Percentiles rank a stretch among this genome's conserved stretches.
phyloP scores from a whole-genome alignment of 2,888 invertebrate species.

The Asteroscopus sphinx region DNA sequence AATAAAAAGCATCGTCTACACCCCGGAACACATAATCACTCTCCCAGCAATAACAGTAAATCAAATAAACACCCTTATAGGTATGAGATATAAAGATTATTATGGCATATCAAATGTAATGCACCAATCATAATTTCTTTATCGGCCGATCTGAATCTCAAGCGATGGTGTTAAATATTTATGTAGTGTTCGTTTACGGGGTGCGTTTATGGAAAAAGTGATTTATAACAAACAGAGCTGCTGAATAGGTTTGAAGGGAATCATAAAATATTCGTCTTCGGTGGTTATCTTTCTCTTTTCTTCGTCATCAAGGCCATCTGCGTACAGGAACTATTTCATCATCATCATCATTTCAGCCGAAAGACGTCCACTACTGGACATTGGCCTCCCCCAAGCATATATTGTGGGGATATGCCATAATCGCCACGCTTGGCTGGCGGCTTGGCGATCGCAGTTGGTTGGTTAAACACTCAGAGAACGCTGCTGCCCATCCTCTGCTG shows the following conservation, averaged over 20 bases:
- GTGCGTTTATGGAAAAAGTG: conserved; percentile 35
- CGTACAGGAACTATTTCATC: too few relatives aligned
- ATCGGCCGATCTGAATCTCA: conserved; percentile 72
- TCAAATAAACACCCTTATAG: conserved; percentile 66
- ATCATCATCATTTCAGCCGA: too few relatives aligned
- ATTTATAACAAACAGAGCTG: conserved; percentile 49
- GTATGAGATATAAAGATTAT: conserved; percentile 65
- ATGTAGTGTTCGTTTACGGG: conserved; percentile 58
- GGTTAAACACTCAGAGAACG: too few relatives aligned
- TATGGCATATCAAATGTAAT: conserved; percentile 69
- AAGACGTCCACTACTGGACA: too few relatives aligned
- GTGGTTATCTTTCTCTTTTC: background rate
- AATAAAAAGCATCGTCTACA: conserved; percentile 69
- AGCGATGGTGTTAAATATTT: conserved; percentile 76
- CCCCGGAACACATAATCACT: conserved; percentile 62
- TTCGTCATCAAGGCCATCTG: too few relatives aligned
- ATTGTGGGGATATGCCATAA: too few relatives aligned
- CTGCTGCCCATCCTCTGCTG: too few relatives aligned
- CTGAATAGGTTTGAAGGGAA: conserved; percentile 25
- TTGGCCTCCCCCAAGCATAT: too few relatives aligned
- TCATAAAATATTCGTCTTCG: conserved; percentile 9
- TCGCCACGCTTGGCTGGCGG: too few relatives aligned
- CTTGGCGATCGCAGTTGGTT: too few relatives aligned
- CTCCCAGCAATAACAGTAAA: conserved; percentile 68
- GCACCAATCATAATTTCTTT: conserved; percentile 78